Percentiles rank a stretch among this genome's conserved stretches.
Evolutionary conservation across 2,888 invertebrate species (phyloP).

Genomic region (Hirudinaria manillensis): DNA sequence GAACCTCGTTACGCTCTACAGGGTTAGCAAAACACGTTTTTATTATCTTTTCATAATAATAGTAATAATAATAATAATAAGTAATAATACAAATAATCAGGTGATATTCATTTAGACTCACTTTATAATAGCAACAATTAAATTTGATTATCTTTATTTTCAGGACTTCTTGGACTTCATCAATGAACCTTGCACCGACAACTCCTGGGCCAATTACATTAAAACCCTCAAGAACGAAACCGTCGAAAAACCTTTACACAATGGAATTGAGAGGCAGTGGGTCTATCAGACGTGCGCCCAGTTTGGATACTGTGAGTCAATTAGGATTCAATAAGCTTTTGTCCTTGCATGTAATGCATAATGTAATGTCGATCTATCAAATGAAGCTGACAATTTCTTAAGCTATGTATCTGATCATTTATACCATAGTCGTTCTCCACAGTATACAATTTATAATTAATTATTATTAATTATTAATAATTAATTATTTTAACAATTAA

Average conservation of each 20-base stretch:
- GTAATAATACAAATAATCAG: not conserved
- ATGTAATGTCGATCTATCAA: too few species aligned
- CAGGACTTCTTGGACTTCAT: conserved; percentile 32
- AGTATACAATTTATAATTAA: too few species aligned
- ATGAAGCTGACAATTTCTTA: too few species aligned
- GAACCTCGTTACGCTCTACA: conserved; percentile 39
- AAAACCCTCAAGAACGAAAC: conserved; percentile 40
- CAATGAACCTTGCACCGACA: conserved; percentile 41
- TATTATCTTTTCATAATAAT: not conserved
- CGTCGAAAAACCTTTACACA: conserved; percentile 35
- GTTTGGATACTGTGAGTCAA: conserved; percentile 45
- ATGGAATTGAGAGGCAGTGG: conserved; percentile 43
- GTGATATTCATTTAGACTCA: not conserved
- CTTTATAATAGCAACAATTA: too few species aligned
- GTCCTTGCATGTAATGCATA: not conserved
- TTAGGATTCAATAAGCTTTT: not conserved
- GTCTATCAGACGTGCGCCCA: conserved; percentile 45
- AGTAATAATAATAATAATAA: not conserved
- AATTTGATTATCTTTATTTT: not conserved
- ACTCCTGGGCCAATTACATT: conserved; percentile 41
- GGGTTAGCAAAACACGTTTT: conserved; percentile 35
- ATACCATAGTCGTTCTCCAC: too few species aligned
- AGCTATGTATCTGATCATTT: too few species aligned
- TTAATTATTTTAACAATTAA: too few species aligned
- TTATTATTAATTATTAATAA: too few species aligned